Percentiles rank a stretch among this genome's conserved stretches.
Evolutionary conservation across 2,888 invertebrate species (phyloP).

Genomic region (Heliconius sara): DNA sequence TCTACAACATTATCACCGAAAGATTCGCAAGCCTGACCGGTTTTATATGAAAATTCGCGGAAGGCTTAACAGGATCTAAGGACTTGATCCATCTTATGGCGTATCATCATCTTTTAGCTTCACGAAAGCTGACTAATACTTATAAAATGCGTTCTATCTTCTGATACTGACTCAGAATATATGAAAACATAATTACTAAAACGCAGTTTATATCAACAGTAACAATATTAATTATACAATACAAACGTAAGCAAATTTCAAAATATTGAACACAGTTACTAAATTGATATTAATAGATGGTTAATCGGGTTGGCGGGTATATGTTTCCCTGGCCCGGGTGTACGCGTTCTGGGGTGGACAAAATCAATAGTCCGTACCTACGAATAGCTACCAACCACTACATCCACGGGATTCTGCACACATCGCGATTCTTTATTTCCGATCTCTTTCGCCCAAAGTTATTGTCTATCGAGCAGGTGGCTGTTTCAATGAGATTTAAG

Average conservation of each 20-base stretch:
- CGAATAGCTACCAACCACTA: constrained; percentile 70
- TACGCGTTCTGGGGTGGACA: constrained; percentile 78
- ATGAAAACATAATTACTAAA: not conserved
- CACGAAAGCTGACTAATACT: constrained; percentile 53
- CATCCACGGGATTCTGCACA: constrained; percentile 73
- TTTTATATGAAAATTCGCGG: constrained; percentile 76
- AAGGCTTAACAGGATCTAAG: constrained; percentile 58
- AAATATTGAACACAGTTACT: constrained; percentile 56
- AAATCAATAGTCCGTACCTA: constrained; percentile 81
- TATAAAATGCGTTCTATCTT: constrained; percentile 33
- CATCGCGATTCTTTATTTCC: constrained; percentile 75
- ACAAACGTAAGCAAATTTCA: not conserved
- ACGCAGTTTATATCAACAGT: not conserved
- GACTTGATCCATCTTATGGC: constrained; percentile 40
- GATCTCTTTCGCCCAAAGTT: constrained; percentile 61
- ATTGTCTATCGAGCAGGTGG: constrained; percentile 71
- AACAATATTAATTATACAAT: not conserved
- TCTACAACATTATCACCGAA: constrained; percentile 48
- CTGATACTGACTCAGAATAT: constrained; percentile 29
- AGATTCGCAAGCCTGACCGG: constrained; percentile 65
- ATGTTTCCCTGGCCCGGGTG: constrained; percentile 53
- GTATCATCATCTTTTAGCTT: constrained; percentile 46
- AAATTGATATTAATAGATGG: constrained; percentile 72
- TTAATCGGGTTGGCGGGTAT: constrained; percentile 65
- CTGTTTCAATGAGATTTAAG: constrained; percentile 53